phyloP scores from a whole-genome alignment of 2,888 invertebrate genomes.

The Dione juno region DNA sequence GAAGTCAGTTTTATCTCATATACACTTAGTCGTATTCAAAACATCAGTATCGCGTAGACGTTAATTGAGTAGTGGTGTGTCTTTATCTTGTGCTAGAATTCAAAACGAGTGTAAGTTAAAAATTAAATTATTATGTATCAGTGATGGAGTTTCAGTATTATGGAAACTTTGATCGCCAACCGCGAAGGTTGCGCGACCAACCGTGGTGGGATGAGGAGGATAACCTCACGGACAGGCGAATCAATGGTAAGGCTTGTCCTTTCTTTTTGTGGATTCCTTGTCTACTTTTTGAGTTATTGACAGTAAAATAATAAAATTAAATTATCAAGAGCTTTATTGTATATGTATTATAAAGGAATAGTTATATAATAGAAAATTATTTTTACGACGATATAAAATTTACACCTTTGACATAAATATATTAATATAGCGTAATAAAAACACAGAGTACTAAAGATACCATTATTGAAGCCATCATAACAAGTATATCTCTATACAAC shows the following conservation, averaged over 20 bases:
- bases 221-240: conserved; percentile 71
- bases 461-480: conserved; percentile 26
- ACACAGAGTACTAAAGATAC: not conserved
- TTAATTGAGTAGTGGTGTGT: conserved; percentile 63
- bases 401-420: too few relatives aligned
- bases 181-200: conserved; percentile 65
- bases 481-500: conserved; percentile 53
- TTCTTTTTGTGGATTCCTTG: conserved; percentile 5
- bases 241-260: conserved; percentile 65
- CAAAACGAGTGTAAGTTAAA: conserved; percentile 29
- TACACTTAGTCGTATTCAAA: conserved; percentile 63
- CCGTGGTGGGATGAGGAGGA: conserved; percentile 80
- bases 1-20: conserved; percentile 68
- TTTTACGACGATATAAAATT: too few relatives aligned
- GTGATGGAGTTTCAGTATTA: conserved; percentile 79
- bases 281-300: conserved; percentile 24
- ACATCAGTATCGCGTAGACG: conserved; percentile 70
- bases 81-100: conserved; percentile 34
- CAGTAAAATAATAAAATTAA: not conserved
- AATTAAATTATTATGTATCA: conserved; percentile 40
- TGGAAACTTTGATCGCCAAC: conserved; percentile 68
- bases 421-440: not conserved
- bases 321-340: too few relatives aligned
- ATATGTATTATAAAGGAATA: too few relatives aligned
- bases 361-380: too few relatives aligned